Base-by-base conservation (phyloP, 2,888 invertebrate species). In the Acanthococcus lagerstroemiae region DNA sequence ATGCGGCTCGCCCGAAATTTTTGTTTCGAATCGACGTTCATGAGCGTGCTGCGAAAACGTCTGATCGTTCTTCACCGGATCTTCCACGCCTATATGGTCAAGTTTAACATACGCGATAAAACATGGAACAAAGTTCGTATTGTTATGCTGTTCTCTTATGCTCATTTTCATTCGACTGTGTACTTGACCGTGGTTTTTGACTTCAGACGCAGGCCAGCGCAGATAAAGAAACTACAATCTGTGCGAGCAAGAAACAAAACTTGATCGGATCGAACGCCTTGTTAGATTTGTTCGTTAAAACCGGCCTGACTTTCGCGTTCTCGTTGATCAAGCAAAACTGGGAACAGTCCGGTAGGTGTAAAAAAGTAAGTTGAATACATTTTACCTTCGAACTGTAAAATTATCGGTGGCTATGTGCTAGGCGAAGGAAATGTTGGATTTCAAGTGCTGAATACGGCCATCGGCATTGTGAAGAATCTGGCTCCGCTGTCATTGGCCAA, bases 271-370 rank as follows among this genome's bases (percentile, higher is more conserved):
- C 79, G 44, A 79, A 81, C 72, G 82, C 82, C 2, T 74, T 84
- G 63, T 74, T 84, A 52, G 83, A 83, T 75, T 78, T 84, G 70
- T 82, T 82, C 5, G 81, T 84, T 1, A 80, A 80, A 73, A 83
- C 83, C 46, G 83, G 82, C 1, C 75, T 84, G 5, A 81, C 79
- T 68, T 74, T 84, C 54, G 72, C 84, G 24, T 84, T 84, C 73
- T 79, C 82, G 6, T 73, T 84, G 25, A 75, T 84, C 21, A 75
- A 77, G 69, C 82, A 83, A 71, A 83, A 82, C 73, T 84, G 83
- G 83, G 76, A 78, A 70, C 74, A 73, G 37, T 44, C n/a, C 66
- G 48, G 55, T 61, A 9, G 48, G 60, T 48, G n/a, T n/a, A n/a
- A n/a, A n/a, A n/a, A n/a, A n/a, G n/a, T n/a, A n/a, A n/a, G n/a